Evolutionary conservation across 1,140 invertebrate genomes (phyloP).

Genomic region (Stegodyphus mimosarum): DNA sequence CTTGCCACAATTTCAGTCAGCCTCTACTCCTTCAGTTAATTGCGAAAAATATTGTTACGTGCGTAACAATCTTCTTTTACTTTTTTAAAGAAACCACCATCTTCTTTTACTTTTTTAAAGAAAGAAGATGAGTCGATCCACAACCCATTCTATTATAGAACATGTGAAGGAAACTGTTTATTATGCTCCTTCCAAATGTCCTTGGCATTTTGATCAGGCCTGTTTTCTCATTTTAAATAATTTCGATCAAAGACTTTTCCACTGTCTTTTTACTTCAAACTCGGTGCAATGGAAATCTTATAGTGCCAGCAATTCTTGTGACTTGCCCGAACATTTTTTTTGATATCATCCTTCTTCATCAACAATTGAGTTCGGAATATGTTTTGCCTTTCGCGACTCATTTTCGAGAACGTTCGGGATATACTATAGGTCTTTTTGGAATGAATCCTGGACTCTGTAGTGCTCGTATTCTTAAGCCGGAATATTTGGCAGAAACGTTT

Average conservation of each 20-base stretch:
- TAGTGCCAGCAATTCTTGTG: not conserved
- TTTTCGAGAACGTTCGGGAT: slow-evolving; percentile 8
- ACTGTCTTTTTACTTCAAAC: not conserved
- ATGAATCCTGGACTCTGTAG: not conserved
- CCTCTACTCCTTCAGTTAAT: too few species aligned
- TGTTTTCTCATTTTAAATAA: too few species aligned
- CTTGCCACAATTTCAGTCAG: too few species aligned
- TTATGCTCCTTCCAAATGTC: too few species aligned
- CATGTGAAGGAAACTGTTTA: too few species aligned
- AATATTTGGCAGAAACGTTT: slow-evolving; percentile 27
- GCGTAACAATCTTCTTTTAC: too few species aligned
- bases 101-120: too few species aligned
- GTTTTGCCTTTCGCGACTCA: slow-evolving; percentile 10
- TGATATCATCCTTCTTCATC: slow-evolving; percentile 12
- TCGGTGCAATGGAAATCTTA: not conserved
- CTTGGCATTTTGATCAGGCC: too few species aligned
- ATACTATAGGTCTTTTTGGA: slow-evolving; percentile 25
- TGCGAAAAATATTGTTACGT: too few species aligned
- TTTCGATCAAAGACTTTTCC: not conserved
- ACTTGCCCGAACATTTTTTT: slow-evolving; percentile 7
- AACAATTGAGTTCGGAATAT: slow-evolving; percentile 8
- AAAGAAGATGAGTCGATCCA: too few species aligned
- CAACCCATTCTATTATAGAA: too few species aligned
- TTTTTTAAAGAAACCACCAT: too few species aligned
- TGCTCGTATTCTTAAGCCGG: slow-evolving; percentile 15